Evolutionary conservation across 2,797 vertebrate species (phyloP).

Genomic region (Danio jaintianensis): DNA sequence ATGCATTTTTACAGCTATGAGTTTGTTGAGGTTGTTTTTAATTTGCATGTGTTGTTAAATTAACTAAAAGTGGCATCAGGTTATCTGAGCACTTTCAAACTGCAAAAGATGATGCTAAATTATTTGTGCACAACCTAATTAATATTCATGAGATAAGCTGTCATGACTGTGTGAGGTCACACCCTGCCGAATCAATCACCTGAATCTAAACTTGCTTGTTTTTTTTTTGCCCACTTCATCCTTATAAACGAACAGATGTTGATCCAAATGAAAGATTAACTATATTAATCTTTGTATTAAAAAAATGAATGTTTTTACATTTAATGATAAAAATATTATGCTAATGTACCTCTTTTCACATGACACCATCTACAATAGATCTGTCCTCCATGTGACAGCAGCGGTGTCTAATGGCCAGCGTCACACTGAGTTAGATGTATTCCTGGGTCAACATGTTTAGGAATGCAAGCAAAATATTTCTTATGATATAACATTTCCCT

Average conservation of each 20-base stretch:
- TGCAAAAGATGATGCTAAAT: slow-evolving; percentile 16
- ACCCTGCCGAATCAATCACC: slow-evolving; percentile 18
- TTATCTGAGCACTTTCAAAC: slow-evolving; percentile 7
- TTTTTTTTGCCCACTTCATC: background rate
- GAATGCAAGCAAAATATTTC: no score
- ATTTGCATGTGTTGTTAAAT: background rate
- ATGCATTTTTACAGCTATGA: background rate
- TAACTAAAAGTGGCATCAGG: background rate
- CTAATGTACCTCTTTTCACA: background rate
- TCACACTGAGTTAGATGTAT: no score
- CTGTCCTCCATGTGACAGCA: background rate
- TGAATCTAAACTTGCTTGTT: slow-evolving; percentile 11
- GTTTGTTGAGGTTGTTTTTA: slow-evolving; percentile 1
- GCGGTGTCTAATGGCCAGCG: slow-evolving; percentile 7
- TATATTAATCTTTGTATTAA: background rate
- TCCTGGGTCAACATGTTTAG: no score
- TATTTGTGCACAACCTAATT: slow-evolving; percentile 4
- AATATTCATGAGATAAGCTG: slow-evolving; percentile 7
- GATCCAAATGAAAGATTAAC: slow-evolving; percentile 17
- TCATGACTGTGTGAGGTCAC: slow-evolving; percentile 8
- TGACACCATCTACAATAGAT: background rate
- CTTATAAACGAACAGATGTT: slow-evolving; percentile 18
- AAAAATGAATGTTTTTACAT: background rate
- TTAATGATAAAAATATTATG: background rate
- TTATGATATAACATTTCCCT: no score